Percentiles rank a stretch among this genome's conserved stretches.
Evolutionary conservation across 2,888 invertebrate genomes (phyloP).

Genomic region (Microchrysa polita): DNA sequence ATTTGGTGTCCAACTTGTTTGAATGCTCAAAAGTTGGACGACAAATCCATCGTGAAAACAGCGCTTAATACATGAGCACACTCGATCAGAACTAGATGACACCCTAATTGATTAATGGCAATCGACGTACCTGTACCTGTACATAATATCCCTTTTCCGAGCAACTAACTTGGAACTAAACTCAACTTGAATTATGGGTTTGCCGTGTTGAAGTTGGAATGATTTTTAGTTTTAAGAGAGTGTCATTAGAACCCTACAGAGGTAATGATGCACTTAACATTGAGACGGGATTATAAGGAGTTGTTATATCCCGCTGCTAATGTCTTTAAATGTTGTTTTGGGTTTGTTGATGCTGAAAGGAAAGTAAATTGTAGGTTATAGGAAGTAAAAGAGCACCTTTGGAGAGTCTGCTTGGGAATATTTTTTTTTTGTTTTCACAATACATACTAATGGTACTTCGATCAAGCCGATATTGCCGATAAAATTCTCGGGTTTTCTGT

Average conservation of each 20-base stretch:
- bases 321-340: slow-evolving; percentile 26
- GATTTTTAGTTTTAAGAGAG: not conserved
- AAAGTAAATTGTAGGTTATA: slow-evolving; percentile 22
- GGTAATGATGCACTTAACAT: slow-evolving; percentile 3
- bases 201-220: not conserved
- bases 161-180: slow-evolving; percentile 12
- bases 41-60: no score
- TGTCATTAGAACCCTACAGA: slow-evolving; percentile 33
- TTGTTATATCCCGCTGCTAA: slow-evolving; percentile 41
- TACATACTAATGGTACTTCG: no score
- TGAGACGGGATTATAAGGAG: not conserved
- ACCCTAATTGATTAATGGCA: slow-evolving; percentile 44
- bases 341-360: slow-evolving; percentile 30
- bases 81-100: slow-evolving; percentile 42
- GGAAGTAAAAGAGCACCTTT: slow-evolving; percentile 7
- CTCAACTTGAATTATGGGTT: slow-evolving; percentile 36
- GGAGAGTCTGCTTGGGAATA: slow-evolving; percentile 13
- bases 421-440: not conserved
- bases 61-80: not conserved
- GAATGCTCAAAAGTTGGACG: no score
- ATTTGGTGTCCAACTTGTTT: no score
- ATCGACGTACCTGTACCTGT: not conserved
- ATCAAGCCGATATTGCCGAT: no score
- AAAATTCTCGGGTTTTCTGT: no score
- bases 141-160: slow-evolving; percentile 8